These are phyloP conservation scores for Cantharis rufa DNA, from an alignment of 2,888 invertebrate genomes.

Conservation along the genomic window DNA sequence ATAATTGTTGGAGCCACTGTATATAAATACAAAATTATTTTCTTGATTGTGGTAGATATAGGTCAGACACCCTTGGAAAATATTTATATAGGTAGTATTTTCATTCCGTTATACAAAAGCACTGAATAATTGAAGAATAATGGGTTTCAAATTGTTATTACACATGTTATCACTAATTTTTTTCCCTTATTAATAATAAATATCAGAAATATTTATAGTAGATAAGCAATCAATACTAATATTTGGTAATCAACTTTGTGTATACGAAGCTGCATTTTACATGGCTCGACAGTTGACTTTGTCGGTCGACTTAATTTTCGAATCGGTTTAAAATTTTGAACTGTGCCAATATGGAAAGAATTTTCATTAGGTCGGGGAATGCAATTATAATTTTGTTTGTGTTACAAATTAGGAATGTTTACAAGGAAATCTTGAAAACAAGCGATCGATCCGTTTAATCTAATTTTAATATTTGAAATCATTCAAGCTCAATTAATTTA, in stretches of 20 bases:
- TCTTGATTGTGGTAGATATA: not conserved
- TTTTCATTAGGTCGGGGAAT: not conserved
- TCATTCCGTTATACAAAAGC: not conserved
- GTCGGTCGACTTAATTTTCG: not conserved
- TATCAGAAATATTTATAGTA: not conserved
- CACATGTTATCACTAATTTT: not conserved
- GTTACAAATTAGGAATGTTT: not conserved
- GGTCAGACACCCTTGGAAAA: not conserved
- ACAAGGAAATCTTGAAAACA: slow-evolving; percentile 4
- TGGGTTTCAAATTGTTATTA: not conserved
- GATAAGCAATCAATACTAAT: not conserved
- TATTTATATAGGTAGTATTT: not conserved
- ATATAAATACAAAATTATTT: not conserved
- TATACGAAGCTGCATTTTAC: not conserved
- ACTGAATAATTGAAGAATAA: not conserved
- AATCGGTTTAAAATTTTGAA: not conserved
- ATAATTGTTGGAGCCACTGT: no score
- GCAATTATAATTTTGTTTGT: not conserved
- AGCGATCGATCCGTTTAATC: slow-evolving; percentile 18
- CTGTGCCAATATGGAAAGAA: not conserved
- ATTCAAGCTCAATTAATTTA: slow-evolving; percentile 19
- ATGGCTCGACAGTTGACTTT: not conserved
- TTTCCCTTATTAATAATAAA: not conserved
- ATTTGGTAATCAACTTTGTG: not conserved
- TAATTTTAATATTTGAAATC: slow-evolving; percentile 21